Base-by-base conservation (phyloP, 1,140 invertebrate genomes). In the Caenorhabditis remanei region DNA sequence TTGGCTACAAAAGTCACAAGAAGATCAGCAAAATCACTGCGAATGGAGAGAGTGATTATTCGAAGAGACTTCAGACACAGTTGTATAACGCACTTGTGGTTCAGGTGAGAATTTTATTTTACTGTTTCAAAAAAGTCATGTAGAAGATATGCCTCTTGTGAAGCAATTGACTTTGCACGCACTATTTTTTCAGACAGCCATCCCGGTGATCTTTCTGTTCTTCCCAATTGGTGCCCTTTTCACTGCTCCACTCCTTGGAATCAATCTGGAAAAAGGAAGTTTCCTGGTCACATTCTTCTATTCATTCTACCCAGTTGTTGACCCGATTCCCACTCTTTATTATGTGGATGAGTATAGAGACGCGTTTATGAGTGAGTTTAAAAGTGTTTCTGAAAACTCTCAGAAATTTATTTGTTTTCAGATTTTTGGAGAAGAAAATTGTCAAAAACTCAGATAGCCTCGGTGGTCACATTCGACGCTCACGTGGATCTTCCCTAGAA, bases 191-290 rank as follows among this genome's bases (percentile, higher is more conserved):
- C 65, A 71, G 65, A 71, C 65, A 5, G 14, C 16, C 2, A 71
- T 71, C 40, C 65, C 65, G 9, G 46, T 71, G 3, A 71, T 43
- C 65, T 71, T 71, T 19, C 41, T 71, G 4, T 71, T 71, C 19
- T 16, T 71, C 41, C 65, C 65, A 43, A 71, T 71, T 43, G 65
- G 65, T 4, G 16, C n/a, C 16, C 65, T 71, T 7, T 71, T 71
- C 65, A 43, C 65, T 16, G 41, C 65, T 4, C 65, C 65, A 0
- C 13, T 71, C 46, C 8, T 71, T 46, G 41, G 41, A 19, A 7
- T 71, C 5, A 19, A 71, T 24, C 11, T 71, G 41, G 40, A 43
- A 8, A 46, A 43, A n/a, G 13, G 14, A 4, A 71, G 65, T 11
- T 43, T 43, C 4, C 8, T 71, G 5, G 65, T 46, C 41, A 43